Base-by-base conservation (phyloP, 2,797 vertebrate genomes). In the Gallirallus australis region DNA sequence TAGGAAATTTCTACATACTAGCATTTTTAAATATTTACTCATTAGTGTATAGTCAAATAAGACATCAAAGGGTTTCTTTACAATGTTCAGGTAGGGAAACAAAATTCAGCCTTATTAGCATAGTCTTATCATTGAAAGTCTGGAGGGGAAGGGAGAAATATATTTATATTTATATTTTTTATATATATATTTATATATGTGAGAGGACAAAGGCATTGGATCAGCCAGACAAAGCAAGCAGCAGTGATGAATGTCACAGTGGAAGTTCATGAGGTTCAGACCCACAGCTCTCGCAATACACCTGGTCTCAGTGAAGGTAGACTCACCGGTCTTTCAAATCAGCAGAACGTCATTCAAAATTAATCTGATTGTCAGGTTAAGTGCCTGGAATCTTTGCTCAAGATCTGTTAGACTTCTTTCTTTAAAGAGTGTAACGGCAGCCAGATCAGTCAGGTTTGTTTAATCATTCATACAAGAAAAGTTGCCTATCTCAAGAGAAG, bases 401-500 rank as follows among this genome's bases (percentile, higher is more conserved):
- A 50, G 61, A 71, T 71, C 15, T 93, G 12, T 70, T 73, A 68
- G 48, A 81, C 68, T 79, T 54, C 50, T 96, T 94, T 86, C 50
- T 56, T 69, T 91, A 82, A 92, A 86, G 83, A 82, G 57, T 59
- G 4, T 63, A 84, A 82, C 5, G 1, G 48, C 28, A 79, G 53
- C 68, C 84, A 63, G 53, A 57, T 94, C 70, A 94, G 50, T 88
- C 90, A 90, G 35, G 57, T 73, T 65, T 2, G 84, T 94, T 97
- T 97, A 97, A 97, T 97, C 93, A 96, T 97, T 97, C 53, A 89
- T 95, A 87, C 73, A 93, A 93, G 64, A 95, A 92, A 94, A 71
- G 23, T 75, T 81, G 30, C 66, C 24, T 94, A 94, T 96, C 94
- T 97, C 89, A 37, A 89, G 63, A 71, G 53, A 90, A 95, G 82